Percentiles rank a stretch among this genome's conserved stretches.
phyloP scores from a whole-genome alignment of 1,140 invertebrate species.

The Drosophila subobscura region DNA sequence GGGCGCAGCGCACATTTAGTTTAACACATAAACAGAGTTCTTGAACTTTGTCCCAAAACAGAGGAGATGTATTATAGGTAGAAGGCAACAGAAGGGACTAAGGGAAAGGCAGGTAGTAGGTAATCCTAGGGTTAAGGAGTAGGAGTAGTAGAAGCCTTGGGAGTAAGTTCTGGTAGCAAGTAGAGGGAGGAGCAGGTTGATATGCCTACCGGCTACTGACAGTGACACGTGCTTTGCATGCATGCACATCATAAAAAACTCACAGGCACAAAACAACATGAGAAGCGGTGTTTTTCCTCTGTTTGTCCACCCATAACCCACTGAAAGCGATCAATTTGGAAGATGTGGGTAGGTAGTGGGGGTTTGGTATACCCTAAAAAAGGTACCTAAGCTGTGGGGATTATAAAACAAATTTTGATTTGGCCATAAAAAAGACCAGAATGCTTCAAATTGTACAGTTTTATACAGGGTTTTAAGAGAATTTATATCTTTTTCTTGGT shows the following conservation, averaged over 20 bases:
- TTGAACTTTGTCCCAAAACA: conserved; percentile 55
- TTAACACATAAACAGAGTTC: conserved; percentile 72
- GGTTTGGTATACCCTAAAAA: not conserved
- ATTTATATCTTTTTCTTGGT: no score
- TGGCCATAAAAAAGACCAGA: no score
- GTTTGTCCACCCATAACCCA: conserved; percentile 1
- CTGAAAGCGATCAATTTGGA: conserved; percentile 26
- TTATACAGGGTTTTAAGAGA: no score
- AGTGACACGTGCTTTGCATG: conserved; percentile 82
- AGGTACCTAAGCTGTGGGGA: no score
- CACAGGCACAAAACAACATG: conserved; percentile 58
- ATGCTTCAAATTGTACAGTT: no score
- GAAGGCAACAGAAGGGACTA: not conserved
- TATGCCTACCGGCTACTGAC: conserved; percentile 56
- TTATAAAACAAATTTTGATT: no score
- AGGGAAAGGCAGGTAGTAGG: not conserved
- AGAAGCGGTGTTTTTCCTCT: conserved; percentile 24
- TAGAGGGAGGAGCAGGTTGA: conserved; percentile 19
- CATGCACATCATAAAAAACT: conserved; percentile 80
- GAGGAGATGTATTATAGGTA: no score
- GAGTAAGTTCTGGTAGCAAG: conserved; percentile 5
- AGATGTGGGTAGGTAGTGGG: not conserved
- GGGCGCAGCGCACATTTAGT: conserved; percentile 49
- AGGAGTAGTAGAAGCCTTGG: conserved; percentile 33
- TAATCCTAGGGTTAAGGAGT: conserved; percentile 34